These are phyloP conservation scores for Pheucticus melanocephalus DNA, from an alignment of 2,113 vertebrate genomes.

Conservation along the genomic window DNA sequence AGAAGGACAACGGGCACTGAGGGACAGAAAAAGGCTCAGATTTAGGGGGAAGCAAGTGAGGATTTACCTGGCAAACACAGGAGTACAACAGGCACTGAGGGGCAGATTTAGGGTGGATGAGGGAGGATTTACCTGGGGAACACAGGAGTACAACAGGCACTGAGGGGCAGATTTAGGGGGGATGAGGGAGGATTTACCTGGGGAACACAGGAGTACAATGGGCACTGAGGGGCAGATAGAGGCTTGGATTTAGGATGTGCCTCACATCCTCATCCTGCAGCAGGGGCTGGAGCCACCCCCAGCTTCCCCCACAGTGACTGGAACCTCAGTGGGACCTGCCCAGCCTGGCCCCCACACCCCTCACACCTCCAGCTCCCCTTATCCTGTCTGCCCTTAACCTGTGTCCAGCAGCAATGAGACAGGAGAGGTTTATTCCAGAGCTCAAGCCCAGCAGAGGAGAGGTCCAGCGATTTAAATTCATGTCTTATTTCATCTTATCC, in stretches of 20 bases:
- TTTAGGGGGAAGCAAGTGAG: too few species aligned
- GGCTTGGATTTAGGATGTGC: background rate
- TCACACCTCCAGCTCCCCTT: background rate
- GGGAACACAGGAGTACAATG: rapidly evolving
- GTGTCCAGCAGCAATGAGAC: background rate
- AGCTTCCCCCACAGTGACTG: rapidly evolving
- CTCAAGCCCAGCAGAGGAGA: background rate
- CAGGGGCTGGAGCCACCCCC: rapidly evolving
- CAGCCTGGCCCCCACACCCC: background rate
- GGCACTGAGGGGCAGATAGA: rapidly evolving
- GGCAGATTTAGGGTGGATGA: too few species aligned
- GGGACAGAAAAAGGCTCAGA: too few species aligned
- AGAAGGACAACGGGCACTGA: too few species aligned
- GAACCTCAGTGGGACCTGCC: background rate
- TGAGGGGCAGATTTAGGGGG: too few species aligned
- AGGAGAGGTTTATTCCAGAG: background rate
- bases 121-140: too few species aligned
- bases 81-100: too few species aligned
- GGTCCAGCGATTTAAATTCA: background rate
- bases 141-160: too few species aligned
- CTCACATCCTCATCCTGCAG: background rate
- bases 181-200: background rate
- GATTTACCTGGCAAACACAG: too few species aligned
- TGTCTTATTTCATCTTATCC: rapidly evolving
- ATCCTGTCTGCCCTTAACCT: background rate